Evolutionary conservation across 1,140 invertebrate genomes (phyloP).

Genomic region (Brachionus calyciflorus): DNA sequence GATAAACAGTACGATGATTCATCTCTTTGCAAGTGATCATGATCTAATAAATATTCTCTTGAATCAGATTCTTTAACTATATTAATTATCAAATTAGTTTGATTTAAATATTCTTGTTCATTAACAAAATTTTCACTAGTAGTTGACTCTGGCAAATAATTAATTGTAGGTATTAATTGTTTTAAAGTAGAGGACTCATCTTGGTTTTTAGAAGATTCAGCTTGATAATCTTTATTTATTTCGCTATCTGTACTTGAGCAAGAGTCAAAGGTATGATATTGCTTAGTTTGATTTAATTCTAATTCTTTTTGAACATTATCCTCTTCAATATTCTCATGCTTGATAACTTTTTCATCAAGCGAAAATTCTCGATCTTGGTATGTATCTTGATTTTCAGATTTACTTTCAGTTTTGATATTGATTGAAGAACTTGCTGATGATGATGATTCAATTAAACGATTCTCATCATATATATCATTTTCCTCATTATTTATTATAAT

Average conservation of each 20-base stretch:
- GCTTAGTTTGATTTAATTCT: neutral
- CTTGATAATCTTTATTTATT: neutral
- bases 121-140: neutral
- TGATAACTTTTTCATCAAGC: too few relatives aligned
- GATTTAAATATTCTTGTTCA: neutral
- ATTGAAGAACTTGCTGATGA: neutral
- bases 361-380: neutral
- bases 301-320: neutral
- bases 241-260: constrained; percentile 6
- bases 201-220: neutral
- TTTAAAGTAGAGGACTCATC: neutral
- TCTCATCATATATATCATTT: constrained; percentile 7
- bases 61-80: constrained; percentile 28
- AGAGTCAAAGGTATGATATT: constrained; percentile 46
- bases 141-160: neutral
- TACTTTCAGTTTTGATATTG: neutral
- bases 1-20: neutral
- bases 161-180: neutral
- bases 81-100: neutral
- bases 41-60: constrained; percentile 10
- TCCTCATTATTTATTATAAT: neutral
- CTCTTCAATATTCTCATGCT: neutral
- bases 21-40: constrained; percentile 20
- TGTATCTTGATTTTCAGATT: neutral
- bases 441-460: neutral